Percentiles rank a stretch among this genome's conserved stretches.
Conservation (phyloP, 2,113 vertebrate species). For the Dolichallabes microphthalmus region DNA sequence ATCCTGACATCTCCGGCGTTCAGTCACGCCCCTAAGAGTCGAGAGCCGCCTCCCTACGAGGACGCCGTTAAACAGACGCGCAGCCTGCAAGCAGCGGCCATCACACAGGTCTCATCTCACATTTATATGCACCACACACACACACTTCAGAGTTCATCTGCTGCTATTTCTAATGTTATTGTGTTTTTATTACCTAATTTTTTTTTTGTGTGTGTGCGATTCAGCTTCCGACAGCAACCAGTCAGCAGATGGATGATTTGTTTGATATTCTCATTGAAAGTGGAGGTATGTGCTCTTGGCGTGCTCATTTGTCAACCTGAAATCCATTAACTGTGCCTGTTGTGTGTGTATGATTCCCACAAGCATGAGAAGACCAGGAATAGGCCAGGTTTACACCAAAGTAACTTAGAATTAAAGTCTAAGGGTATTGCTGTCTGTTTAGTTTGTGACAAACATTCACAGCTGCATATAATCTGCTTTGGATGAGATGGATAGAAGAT, state of each 20-base stretch:
- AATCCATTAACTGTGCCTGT: background rate
- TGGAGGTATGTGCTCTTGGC: slow-evolving; percentile 77
- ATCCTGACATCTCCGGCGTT: slow-evolving; percentile 76
- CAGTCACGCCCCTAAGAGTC: slow-evolving; percentile 75
- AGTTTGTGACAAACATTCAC: background rate
- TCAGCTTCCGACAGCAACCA: slow-evolving; percentile 84
- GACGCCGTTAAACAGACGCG: slow-evolving; percentile 94
- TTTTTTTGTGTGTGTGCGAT: background rate
- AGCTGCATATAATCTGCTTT: background rate
- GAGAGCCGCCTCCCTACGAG: slow-evolving; percentile 93
- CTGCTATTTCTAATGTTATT: background rate
- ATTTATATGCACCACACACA: background rate
- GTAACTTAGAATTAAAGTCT: background rate
- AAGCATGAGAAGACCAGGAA: background rate
- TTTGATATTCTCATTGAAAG: slow-evolving; percentile 98
- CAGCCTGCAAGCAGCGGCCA: slow-evolving; percentile 70
- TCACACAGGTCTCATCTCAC: slow-evolving; percentile 75
- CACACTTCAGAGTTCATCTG: background rate
- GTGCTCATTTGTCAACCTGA: background rate
- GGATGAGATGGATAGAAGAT: background rate
- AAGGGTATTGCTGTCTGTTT: background rate
- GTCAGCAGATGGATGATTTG: slow-evolving; percentile 98
- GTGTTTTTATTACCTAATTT: background rate
- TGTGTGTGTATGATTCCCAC: background rate
- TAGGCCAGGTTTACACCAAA: background rate